These are phyloP conservation scores for Elachura formosa DNA, from an alignment of 2,113 vertebrate species.

Conservation along the genomic window DNA sequence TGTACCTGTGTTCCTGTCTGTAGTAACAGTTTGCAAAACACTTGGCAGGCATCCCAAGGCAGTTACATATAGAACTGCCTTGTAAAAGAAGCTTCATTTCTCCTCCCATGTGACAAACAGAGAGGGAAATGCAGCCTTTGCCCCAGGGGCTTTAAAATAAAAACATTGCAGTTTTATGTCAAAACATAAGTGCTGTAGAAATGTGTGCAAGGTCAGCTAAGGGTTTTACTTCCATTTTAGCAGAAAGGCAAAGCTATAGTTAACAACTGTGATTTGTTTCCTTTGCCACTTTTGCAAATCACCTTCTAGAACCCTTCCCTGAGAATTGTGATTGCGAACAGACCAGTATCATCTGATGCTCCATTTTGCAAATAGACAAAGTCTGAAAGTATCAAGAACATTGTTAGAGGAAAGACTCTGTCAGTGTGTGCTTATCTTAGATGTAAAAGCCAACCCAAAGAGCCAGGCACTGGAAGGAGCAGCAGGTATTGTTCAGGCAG, in stretches of 20 bases:
- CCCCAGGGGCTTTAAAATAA: not conserved
- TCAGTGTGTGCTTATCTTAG: not conserved
- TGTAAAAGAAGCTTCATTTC: not conserved
- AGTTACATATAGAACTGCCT: not conserved
- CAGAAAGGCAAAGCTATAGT: not conserved
- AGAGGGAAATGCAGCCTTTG: not conserved
- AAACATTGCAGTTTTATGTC: not conserved
- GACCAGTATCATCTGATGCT: not conserved
- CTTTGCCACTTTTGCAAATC: not conserved
- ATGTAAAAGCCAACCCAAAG: not conserved
- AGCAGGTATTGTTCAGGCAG: not conserved
- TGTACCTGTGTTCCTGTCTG: not conserved
- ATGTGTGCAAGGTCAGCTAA: not conserved
- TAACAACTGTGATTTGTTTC: not conserved
- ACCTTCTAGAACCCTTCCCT: not conserved
- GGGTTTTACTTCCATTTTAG: not conserved
- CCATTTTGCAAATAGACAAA: not conserved
- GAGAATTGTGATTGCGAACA: not conserved
- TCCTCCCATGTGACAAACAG: not conserved
- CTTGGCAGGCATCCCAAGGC: not conserved
- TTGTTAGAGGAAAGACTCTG: not conserved
- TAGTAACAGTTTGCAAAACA: constrained; percentile 27
- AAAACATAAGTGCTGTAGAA: not conserved
- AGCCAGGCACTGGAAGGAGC: not conserved
- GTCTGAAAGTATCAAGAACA: not conserved